These are phyloP conservation scores for Leptura quadrifasciata DNA, from an alignment of 2,888 invertebrate genomes.

Conservation along the genomic window DNA sequence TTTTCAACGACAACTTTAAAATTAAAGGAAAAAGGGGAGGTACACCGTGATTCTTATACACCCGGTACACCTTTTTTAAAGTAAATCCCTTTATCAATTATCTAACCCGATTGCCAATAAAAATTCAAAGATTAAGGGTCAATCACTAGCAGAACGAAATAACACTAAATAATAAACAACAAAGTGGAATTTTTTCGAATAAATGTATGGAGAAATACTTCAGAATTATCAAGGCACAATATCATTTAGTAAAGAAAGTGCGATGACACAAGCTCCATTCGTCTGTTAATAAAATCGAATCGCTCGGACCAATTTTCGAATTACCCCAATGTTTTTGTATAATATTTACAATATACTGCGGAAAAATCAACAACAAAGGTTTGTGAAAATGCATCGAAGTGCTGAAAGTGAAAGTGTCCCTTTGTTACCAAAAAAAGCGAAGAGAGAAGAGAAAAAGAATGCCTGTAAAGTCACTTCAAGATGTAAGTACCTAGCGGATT, in stretches of 20 bases:
- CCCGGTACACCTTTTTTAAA: not conserved
- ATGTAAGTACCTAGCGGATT: not conserved
- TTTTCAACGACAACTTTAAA: no score
- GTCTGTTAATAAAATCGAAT: not conserved
- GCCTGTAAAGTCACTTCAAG: not conserved
- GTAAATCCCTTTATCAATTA: not conserved
- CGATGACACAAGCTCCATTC: not conserved
- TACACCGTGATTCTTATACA: no score
- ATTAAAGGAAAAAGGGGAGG: no score
- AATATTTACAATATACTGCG: conserved; percentile 30
- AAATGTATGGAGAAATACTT: not conserved
- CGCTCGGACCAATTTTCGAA: not conserved
- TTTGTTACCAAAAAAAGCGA: not conserved
- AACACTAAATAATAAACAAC: not conserved
- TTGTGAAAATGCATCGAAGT: not conserved
- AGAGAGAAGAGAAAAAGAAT: not conserved
- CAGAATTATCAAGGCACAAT: not conserved
- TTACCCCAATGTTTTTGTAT: conserved; percentile 8
- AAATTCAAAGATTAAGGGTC: conserved; percentile 4
- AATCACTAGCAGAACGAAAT: not conserved
- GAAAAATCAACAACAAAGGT: not conserved
- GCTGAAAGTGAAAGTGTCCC: not conserved
- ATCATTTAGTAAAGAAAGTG: conserved; percentile 9
- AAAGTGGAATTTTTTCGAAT: conserved; percentile 29
- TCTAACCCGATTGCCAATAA: not conserved